These are phyloP conservation scores for Probosciger aterrimus DNA, from an alignment of 2,113 vertebrate species.

Conservation along the genomic window DNA sequence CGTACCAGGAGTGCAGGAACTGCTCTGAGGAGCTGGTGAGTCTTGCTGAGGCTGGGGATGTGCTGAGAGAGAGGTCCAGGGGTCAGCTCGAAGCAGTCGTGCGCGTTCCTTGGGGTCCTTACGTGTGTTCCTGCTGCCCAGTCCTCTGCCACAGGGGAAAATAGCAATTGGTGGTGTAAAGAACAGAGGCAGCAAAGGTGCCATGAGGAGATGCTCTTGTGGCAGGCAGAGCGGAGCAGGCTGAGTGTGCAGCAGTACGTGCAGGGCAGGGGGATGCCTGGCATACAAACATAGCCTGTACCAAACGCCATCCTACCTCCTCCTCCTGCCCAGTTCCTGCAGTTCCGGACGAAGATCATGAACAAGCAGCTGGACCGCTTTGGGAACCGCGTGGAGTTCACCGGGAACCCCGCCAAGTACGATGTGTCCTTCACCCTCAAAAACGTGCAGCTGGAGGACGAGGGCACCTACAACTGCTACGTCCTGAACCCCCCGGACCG, in stretches of 20 bases:
- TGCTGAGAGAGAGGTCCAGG: background rate
- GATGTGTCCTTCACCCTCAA: slow-evolving; percentile 90
- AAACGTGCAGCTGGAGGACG: slow-evolving; percentile 84
- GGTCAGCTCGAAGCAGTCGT: accelerated
- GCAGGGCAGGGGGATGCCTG: background rate
- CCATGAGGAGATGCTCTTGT: accelerated
- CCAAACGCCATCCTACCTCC: background rate
- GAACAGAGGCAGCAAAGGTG: background rate
- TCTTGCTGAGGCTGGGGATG: background rate
- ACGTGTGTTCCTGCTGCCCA: accelerated
- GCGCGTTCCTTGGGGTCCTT: accelerated
- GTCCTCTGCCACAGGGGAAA: background rate
- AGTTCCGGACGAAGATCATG: slow-evolving; percentile 85
- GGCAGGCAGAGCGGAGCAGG: background rate
- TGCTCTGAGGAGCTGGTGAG: slow-evolving; percentile 89
- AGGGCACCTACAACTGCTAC: slow-evolving; percentile 89
- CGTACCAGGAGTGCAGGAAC: slow-evolving; percentile 85
- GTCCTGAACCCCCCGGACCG: slow-evolving; percentile 93
- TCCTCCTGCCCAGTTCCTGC: slow-evolving; percentile 81
- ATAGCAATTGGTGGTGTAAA: accelerated
- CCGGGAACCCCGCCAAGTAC: slow-evolving; percentile 88
- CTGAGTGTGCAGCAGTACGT: accelerated
- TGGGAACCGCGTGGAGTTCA: slow-evolving; percentile 87
- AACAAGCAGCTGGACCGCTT: slow-evolving; percentile 81
- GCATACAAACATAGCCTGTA: background rate